phyloP scores from a whole-genome alignment of 2,797 vertebrate species.

The Urosaurus nigricauda region DNA sequence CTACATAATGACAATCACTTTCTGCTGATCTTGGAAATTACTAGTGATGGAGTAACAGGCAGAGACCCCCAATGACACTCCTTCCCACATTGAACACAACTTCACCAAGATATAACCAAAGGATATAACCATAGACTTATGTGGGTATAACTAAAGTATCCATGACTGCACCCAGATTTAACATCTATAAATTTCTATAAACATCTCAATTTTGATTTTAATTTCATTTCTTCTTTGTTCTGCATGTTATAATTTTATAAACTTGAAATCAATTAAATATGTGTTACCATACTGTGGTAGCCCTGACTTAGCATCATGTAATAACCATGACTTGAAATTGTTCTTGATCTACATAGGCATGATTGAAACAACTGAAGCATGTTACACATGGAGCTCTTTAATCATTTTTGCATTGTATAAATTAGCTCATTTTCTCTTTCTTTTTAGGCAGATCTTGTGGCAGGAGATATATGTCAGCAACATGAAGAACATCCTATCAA shows the following conservation, averaged over 20 bases:
- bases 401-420: not conserved
- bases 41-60: not conserved
- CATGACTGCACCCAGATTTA: not conserved
- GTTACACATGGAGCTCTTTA: not conserved
- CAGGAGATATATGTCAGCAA: constrained; percentile 69
- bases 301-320: not conserved
- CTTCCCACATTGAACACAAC: not conserved
- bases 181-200: not conserved
- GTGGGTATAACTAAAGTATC: too few relatives aligned
- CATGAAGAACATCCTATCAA: constrained; percentile 59
- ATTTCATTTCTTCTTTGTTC: not conserved
- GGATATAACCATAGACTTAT: not conserved
- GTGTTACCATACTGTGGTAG: not conserved
- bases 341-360: not conserved
- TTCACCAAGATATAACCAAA: not conserved
- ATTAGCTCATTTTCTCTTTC: not conserved
- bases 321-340: not conserved
- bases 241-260: not conserved
- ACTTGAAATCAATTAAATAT: not conserved
- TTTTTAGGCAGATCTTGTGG: constrained; percentile 63
- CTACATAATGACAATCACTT: not conserved
- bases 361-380: not conserved
- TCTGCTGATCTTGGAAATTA: not conserved
- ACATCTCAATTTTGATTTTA: too few relatives aligned
- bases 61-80: not conserved